Evolutionary conservation across 2,888 invertebrate species (phyloP).

Genomic region (Drosophila falleni): DNA sequence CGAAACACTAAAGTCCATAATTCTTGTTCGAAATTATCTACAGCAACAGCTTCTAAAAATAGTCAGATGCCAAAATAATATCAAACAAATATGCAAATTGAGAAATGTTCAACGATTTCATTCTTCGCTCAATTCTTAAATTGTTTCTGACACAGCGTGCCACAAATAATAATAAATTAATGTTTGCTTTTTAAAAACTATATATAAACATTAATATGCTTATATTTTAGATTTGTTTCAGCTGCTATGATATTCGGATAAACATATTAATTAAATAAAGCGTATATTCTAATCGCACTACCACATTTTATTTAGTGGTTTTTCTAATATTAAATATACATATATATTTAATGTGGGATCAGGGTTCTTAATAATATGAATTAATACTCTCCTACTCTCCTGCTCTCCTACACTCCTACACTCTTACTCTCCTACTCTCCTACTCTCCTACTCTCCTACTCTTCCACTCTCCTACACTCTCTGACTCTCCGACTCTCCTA

Average conservation of each 20-base stretch:
- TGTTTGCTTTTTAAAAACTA: neutral
- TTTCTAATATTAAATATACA: too few relatives aligned
- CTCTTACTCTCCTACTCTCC: too few relatives aligned
- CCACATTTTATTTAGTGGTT: too few relatives aligned
- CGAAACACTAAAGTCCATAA: conserved; percentile 4
- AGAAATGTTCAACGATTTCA: neutral
- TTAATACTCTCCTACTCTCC: too few relatives aligned
- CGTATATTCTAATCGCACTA: too few relatives aligned
- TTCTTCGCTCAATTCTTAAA: neutral
- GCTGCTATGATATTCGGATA: neutral
- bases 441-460: too few relatives aligned
- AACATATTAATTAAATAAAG: too few relatives aligned
- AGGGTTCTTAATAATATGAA: too few relatives aligned
- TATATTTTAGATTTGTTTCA: neutral
- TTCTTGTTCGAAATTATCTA: conserved; percentile 1
- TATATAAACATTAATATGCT: neutral
- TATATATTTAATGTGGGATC: too few relatives aligned
- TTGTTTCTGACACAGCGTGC: neutral
- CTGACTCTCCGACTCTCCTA: too few relatives aligned
- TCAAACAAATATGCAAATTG: conserved; percentile 6
- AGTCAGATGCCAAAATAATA: neutral
- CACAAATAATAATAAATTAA: neutral
- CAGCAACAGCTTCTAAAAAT: conserved; percentile 15
- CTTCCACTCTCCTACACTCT: too few relatives aligned
- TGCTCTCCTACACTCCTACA: too few relatives aligned